phyloP scores from a whole-genome alignment of 2,797 vertebrate species.

The Acanthis flammea region DNA sequence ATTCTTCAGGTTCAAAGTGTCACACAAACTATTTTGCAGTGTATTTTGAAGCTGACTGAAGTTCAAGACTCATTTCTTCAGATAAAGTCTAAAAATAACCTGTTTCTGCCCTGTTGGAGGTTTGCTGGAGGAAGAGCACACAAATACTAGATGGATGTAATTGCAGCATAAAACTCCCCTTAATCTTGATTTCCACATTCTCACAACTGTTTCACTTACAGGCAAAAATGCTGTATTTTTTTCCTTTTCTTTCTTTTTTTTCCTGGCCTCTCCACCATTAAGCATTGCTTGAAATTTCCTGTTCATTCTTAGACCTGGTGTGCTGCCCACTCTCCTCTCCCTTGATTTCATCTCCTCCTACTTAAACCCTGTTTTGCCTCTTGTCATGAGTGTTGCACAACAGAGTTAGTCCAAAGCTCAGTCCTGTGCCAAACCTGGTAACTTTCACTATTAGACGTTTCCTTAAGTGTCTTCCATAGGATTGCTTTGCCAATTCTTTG shows the following conservation, averaged over 20 bases:
- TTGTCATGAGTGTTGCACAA: background rate
- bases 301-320: background rate
- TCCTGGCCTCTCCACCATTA: background rate
- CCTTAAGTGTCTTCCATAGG: background rate
- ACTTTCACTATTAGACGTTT: background rate
- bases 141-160: background rate
- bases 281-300: background rate
- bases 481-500: background rate
- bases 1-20: background rate
- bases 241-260: too few species aligned
- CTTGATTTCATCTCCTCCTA: background rate
- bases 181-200: background rate
- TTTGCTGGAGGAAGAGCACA: background rate
- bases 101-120: background rate
- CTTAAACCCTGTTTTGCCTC: background rate
- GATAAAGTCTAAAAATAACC: background rate
- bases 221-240: background rate
- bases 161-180: background rate
- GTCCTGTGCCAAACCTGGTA: background rate
- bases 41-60: background rate
- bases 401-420: background rate
- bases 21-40: rapidly evolving
- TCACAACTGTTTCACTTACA: background rate
- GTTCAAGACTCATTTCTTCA: background rate
- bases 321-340: background rate